Base-by-base conservation (phyloP, 2,797 vertebrate genomes). In the Acrossocheilus wenchowensis region DNA sequence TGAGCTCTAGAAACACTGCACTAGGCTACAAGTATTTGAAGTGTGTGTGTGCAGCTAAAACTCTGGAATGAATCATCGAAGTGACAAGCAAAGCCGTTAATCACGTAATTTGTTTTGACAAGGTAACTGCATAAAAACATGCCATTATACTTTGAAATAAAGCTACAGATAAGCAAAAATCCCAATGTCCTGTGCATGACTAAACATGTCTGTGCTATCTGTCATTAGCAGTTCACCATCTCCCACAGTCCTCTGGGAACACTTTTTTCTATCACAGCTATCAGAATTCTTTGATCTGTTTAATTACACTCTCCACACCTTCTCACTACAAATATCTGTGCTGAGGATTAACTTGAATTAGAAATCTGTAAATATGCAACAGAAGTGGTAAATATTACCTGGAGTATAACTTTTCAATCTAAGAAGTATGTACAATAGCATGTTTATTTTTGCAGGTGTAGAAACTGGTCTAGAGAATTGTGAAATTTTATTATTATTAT, bases 201-300 rank as follows among this genome's bases (percentile, higher is more conserved):
- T 72, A 14, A 72, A 82, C 50, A 57, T 39, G 23, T 72, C 26
- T 82, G 34, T 50, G 2, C 30, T 54, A n/a, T 69, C 48, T n/a
- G 48, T 54, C 48, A 71, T 71, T 71, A 43, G 34, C 68, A 26
- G 23, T 82, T 82, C 8, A 43, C 34, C 50, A 82, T 82, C 34
- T 72, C 36, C 48, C 23, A 41, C 5, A 72, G 30, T 73, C 39
- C 71, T 36, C 19, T 48, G 43, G 79, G 79, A 68, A 81, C 43
- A 50, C n/a, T 66, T 23, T 81, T 41, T 43, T 39, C 6, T 23
- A 52, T 69, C 12, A 23, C 19, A 36, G 43, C 64, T 69, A 83
- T 75, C 71, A 74, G n/a, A 75, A 48, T 48, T 36, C 21, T 74
- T 60, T 83, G 4, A 74, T 83, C n/a, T 74, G 52, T 74, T 60